Evolutionary conservation across 2,888 invertebrate species (phyloP).

Genomic region (Patella pellucida): DNA sequence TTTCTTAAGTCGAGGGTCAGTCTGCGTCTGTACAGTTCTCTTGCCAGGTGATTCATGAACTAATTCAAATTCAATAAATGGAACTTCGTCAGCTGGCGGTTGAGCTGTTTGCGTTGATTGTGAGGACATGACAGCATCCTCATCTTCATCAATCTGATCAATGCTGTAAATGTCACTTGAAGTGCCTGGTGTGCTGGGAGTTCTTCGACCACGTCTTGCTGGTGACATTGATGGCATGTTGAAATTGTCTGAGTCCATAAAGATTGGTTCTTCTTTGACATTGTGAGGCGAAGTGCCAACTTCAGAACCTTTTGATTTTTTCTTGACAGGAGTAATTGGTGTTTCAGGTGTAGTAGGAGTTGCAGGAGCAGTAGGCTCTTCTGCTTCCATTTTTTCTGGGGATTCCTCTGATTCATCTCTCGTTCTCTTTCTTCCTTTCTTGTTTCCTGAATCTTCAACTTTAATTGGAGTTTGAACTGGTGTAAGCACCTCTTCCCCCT

Average conservation of each 20-base stretch:
- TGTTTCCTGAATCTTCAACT: constrained; percentile 28
- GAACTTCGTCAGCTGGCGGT: constrained; percentile 35
- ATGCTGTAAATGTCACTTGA: constrained; percentile 49
- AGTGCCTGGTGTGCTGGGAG: constrained; percentile 20
- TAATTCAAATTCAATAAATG: constrained; percentile 63
- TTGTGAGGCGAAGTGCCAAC: neutral
- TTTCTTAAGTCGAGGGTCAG: constrained; percentile 62
- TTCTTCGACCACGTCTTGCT: constrained; percentile 8
- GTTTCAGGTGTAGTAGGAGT: constrained; percentile 28
- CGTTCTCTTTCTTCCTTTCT: constrained; percentile 32
- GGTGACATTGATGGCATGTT: neutral
- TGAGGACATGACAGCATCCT: constrained; percentile 15
- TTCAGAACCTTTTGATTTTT: constrained; percentile 26
- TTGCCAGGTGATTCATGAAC: constrained; percentile 57
- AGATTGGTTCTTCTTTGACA: constrained; percentile 41
- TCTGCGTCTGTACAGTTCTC: constrained; percentile 63
- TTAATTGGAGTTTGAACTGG: constrained; percentile 23
- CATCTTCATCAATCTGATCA: constrained; percentile 46
- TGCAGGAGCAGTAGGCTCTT: constrained; percentile 19
- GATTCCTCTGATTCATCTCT: constrained; percentile 29
- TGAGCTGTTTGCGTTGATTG: neutral
- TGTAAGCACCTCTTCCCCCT: constrained; percentile 20
- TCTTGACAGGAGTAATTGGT: constrained; percentile 23
- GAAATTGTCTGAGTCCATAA: constrained; percentile 29
- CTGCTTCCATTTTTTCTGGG: neutral